Evolutionary conservation across 1,140 invertebrate genomes (phyloP).

Genomic region (Listronotus oregonensis): DNA sequence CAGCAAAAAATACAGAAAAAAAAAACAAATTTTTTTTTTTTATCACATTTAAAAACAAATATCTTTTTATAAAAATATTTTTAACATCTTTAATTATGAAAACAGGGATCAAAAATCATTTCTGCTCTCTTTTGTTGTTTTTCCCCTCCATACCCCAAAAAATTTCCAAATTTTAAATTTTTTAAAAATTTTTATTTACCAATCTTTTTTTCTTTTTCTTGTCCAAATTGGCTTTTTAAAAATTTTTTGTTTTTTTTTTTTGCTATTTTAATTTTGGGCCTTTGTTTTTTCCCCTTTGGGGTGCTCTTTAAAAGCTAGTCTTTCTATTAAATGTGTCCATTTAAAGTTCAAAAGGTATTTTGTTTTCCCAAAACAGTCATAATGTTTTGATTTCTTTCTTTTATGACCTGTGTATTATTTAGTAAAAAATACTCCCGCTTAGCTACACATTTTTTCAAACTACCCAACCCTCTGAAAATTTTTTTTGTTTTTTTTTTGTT

Average conservation of each 20-base stretch:
- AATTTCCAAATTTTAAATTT: slow-evolving; percentile 34
- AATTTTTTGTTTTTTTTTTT: slow-evolving; percentile 86
- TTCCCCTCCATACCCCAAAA: slow-evolving; percentile 12
- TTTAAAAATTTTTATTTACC: slow-evolving; percentile 56
- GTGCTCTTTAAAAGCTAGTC: slow-evolving; percentile 88
- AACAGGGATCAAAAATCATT: slow-evolving; percentile 60
- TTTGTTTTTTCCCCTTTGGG: slow-evolving; percentile 82
- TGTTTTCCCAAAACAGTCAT: slow-evolving; percentile 91
- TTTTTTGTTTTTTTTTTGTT: slow-evolving; percentile 63
- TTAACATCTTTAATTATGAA: slow-evolving; percentile 16
- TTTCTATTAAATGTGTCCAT: slow-evolving; percentile 92
- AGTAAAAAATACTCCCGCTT: slow-evolving; percentile 80
- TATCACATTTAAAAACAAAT: too few species aligned
- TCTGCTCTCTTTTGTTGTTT: slow-evolving; percentile 53
- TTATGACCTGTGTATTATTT: slow-evolving; percentile 88
- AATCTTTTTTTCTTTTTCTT: slow-evolving; percentile 65
- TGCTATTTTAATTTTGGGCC: slow-evolving; percentile 89
- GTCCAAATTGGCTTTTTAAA: slow-evolving; percentile 82
- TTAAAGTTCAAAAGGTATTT: slow-evolving; percentile 95
- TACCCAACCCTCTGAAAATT: slow-evolving; percentile 94
- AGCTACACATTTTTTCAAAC: slow-evolving; percentile 90
- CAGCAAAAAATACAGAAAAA: too few species aligned
- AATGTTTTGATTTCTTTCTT: slow-evolving; percentile 84
- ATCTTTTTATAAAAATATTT: too few species aligned
- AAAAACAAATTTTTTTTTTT: too few species aligned